These are phyloP conservation scores for Sebastes taczanowskii DNA, from an alignment of 2,797 vertebrate genomes.

Conservation along the genomic window DNA sequence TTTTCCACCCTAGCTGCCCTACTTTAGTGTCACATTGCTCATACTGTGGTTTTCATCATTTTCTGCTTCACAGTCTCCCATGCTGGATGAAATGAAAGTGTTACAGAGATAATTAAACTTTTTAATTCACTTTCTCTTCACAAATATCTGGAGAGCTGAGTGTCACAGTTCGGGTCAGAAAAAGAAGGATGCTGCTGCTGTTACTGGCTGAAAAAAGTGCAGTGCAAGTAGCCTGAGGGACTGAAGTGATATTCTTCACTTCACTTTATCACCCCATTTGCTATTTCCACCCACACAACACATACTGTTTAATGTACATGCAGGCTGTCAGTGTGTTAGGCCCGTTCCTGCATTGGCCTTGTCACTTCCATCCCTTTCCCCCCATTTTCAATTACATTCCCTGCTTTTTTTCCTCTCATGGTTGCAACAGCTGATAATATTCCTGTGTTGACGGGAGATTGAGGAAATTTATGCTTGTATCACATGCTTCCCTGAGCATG, in stretches of 20 bases:
- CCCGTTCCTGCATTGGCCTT: background rate
- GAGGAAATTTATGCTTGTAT: conserved; percentile 47
- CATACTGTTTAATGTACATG: background rate
- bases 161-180: background rate
- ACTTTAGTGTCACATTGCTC: background rate
- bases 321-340: background rate
- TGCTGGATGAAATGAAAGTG: background rate
- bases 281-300: conserved; percentile 1
- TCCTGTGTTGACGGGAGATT: conserved; percentile 13
- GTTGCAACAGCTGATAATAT: conserved; percentile 39
- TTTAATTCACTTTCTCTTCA: conserved; percentile 7
- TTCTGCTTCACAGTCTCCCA: background rate
- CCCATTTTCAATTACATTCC: background rate
- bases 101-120: conserved; percentile 26
- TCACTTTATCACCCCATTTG: background rate
- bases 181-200: background rate
- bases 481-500: conserved; percentile 55
- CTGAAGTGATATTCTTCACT: background rate
- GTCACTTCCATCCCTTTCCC: background rate
- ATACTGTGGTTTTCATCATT: background rate
- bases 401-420: background rate
- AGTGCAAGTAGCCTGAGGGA: background rate
- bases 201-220: background rate
- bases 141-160: background rate
- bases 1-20: background rate